Evolutionary conservation across 2,797 vertebrate species (phyloP).

Genomic region (Tauraco hartlaubi): DNA sequence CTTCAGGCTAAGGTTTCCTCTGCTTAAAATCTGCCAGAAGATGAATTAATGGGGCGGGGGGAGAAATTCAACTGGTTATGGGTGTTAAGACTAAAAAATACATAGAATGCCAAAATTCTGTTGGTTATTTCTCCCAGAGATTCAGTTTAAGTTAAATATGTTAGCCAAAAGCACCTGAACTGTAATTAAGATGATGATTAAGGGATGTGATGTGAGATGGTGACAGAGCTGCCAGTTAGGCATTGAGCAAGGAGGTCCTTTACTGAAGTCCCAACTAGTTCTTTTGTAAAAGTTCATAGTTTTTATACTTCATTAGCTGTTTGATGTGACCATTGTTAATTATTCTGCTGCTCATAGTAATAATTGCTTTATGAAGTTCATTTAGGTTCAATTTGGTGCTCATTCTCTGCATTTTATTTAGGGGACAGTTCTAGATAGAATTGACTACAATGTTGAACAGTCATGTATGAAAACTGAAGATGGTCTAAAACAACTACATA

Average conservation of each 20-base stretch:
- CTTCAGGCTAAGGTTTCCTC: not conserved
- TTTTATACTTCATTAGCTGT: not conserved
- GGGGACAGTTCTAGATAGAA: conserved; percentile 97
- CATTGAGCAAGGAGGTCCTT: not conserved
- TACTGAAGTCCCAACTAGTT: not conserved
- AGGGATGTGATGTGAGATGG: not conserved
- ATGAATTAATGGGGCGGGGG: not conserved
- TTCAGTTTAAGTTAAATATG: not conserved
- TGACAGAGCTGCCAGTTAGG: not conserved
- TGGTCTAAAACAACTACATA: conserved; percentile 95
- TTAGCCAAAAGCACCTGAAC: not conserved
- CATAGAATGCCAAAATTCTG: not conserved
- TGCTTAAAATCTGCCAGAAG: not conserved
- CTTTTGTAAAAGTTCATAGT: not conserved
- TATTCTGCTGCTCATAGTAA: not conserved
- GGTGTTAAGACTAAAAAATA: not conserved
- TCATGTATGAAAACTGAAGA: conserved; percentile 97
- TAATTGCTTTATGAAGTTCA: not conserved
- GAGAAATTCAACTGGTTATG: not conserved
- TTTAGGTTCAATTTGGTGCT: not conserved
- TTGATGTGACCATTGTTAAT: not conserved
- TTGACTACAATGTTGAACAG: conserved; percentile 98
- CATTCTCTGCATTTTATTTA: conserved; percentile 60
- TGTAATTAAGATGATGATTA: not conserved
- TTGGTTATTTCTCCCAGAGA: not conserved